Evolutionary conservation across 2,888 invertebrate genomes (phyloP).

Genomic region (Coleophora flavipennella): DNA sequence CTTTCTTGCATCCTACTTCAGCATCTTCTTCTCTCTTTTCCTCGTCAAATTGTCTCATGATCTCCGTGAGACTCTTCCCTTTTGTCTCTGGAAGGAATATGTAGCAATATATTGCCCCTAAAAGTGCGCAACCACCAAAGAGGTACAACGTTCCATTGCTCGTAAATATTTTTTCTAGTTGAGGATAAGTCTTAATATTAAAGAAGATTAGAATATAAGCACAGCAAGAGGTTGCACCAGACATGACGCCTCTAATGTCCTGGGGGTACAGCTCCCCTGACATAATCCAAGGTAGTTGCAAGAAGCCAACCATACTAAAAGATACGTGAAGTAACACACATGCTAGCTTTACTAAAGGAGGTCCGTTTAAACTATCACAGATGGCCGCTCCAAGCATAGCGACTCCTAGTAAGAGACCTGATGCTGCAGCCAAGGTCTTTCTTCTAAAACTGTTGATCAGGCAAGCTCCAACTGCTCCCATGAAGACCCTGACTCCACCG

Average conservation of each 20-base stretch:
- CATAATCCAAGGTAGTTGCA: constrained; percentile 83
- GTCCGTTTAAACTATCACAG: constrained; percentile 69
- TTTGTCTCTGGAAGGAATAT: constrained; percentile 79
- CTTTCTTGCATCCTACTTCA: constrained; percentile 38
- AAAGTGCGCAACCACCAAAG: constrained; percentile 73
- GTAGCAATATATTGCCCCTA: constrained; percentile 75
- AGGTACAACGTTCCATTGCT: constrained; percentile 77
- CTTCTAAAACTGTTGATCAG: constrained; percentile 77
- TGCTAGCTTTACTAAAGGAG: constrained; percentile 61
- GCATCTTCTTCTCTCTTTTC: constrained; percentile 50
- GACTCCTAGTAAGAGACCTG: constrained; percentile 76
- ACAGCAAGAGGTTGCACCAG: constrained; percentile 79
- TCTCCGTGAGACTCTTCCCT: constrained; percentile 77
- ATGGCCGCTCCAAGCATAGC: constrained; percentile 77
- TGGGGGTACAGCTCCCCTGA: constrained; percentile 81
- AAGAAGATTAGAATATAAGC: constrained; percentile 80
- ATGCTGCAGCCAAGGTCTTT: constrained; percentile 74
- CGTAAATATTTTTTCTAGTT: constrained; percentile 67
- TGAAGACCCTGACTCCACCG: constrained; percentile 76
- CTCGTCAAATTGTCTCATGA: constrained; percentile 75
- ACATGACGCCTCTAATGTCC: constrained; percentile 78
- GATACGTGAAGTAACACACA: constrained; percentile 79
- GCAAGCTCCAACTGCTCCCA: constrained; percentile 78
- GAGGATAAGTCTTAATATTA: constrained; percentile 80
- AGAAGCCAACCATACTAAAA: constrained; percentile 81